A percentile compares a stretch with the other conserved stretches of the same genome.
Conservation (phyloP, 1,140 invertebrate genomes). For the Orchestia grillus region DNA sequence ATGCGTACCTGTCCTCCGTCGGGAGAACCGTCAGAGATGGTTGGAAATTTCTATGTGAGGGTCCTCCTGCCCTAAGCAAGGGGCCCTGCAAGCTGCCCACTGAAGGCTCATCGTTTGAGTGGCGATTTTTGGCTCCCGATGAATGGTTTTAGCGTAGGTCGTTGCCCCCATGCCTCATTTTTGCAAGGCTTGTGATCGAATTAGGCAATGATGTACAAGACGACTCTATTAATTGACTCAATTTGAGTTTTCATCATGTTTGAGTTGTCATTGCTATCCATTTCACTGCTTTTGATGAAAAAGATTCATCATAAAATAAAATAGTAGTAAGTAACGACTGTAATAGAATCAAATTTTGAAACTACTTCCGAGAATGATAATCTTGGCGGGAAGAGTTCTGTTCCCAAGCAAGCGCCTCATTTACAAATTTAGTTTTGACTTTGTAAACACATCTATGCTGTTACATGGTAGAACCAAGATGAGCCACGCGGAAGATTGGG, state of each 20-base stretch:
- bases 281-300: too few species aligned
- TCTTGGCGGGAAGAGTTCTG: background rate
- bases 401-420: background rate
- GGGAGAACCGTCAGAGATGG: background rate
- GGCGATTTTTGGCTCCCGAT: background rate
- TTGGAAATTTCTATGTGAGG: background rate
- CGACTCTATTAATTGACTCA: too few species aligned
- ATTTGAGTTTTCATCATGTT: too few species aligned
- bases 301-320: too few species aligned
- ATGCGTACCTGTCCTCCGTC: background rate
- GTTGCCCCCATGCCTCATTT: too few species aligned
- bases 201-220: too few species aligned
- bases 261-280: too few species aligned
- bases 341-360: background rate
- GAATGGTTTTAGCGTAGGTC: too few species aligned
- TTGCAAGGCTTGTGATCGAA: too few species aligned
- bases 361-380: background rate
- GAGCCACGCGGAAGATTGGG: too few species aligned
- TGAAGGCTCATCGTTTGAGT: background rate
- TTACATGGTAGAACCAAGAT: background rate
- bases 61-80: too few species aligned
- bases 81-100: background rate
- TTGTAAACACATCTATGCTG: background rate
- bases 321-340: too few species aligned
- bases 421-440: background rate